phyloP scores from a whole-genome alignment of 2,113 vertebrate genomes.

The Limanda limanda region DNA sequence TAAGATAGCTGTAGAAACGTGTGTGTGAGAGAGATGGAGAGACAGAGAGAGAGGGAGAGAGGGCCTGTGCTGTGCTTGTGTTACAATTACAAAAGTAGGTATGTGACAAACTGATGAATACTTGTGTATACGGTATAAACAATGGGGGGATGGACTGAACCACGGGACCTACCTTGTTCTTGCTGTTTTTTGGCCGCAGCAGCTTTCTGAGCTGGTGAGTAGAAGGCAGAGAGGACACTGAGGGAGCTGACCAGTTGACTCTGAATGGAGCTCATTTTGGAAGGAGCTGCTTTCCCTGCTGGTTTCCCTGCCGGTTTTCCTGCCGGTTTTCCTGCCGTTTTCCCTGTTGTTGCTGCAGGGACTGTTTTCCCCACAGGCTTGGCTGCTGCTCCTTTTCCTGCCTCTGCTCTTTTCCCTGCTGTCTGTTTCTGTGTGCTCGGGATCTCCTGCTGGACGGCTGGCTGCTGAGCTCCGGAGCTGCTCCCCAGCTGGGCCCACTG shows the following conservation, averaged over 20 bases:
- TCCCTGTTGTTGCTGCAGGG: conserved; percentile 55
- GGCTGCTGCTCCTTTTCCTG: conserved; percentile 64
- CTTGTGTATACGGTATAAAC: neutral
- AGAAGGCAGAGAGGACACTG: conserved; percentile 93
- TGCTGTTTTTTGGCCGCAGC: conserved; percentile 78
- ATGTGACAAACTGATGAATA: conserved; percentile 12
- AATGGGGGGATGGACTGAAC: neutral
- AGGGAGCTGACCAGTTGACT: conserved; percentile 96
- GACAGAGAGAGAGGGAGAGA: neutral
- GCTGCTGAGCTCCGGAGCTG: conserved; percentile 86
- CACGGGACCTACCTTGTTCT: conserved; percentile 80
- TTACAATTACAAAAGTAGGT: conserved; percentile 4
- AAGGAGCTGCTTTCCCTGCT: conserved; percentile 80
- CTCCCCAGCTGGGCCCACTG: conserved; percentile 96
- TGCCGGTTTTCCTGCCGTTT: conserved; percentile 64
- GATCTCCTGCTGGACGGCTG: conserved; percentile 80
- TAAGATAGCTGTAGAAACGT: neutral
- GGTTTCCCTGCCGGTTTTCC: conserved; percentile 64
- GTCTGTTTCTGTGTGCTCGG: conserved; percentile 65
- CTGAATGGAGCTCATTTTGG: conserved; percentile 97
- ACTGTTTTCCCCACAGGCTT: conserved; percentile 67
- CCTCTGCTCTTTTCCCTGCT: conserved; percentile 61
- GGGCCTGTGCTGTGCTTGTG: conserved; percentile 8
- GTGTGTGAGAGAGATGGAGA: neutral
- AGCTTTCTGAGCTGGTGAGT: conserved; percentile 86